Conservation (phyloP, 2,888 invertebrate genomes). For the Tipula unca region DNA sequence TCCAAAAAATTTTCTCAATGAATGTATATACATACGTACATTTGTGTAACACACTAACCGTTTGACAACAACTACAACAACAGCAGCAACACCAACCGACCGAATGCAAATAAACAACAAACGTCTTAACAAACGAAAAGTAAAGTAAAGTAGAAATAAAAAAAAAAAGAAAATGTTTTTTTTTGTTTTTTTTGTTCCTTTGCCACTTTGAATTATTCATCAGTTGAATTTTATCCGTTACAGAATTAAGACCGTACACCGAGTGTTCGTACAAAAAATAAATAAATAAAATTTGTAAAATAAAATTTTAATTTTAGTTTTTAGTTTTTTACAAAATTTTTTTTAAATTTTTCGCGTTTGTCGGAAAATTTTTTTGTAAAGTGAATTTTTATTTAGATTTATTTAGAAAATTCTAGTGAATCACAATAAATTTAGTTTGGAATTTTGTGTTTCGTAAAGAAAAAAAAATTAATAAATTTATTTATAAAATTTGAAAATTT, state of each 20-base stretch:
- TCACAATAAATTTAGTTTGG: too few species aligned
- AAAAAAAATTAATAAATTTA: neutral
- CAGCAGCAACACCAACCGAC: neutral
- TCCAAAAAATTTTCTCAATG: neutral
- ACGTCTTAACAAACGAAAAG: slow-evolving; percentile 1
- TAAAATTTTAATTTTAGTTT: neutral
- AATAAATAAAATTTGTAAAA: neutral
- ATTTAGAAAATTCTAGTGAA: too few species aligned
- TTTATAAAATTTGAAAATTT: neutral
- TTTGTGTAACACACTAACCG: neutral
- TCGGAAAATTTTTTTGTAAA: neutral
- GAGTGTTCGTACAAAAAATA: neutral
- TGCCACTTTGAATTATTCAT: neutral
- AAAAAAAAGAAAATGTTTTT: neutral
- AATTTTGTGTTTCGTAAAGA: neutral
- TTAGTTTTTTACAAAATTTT: neutral
- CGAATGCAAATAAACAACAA: neutral
- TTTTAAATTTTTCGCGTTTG: neutral
- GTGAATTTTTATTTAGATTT: neutral
- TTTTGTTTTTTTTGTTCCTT: neutral
- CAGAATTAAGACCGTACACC: neutral
- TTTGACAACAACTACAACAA: neutral
- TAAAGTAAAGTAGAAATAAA: neutral
- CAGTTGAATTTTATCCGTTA: slow-evolving; percentile 4
- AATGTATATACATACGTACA: too few species aligned